phyloP scores from a whole-genome alignment of 2,888 invertebrate species.

The Phengaris arion region DNA sequence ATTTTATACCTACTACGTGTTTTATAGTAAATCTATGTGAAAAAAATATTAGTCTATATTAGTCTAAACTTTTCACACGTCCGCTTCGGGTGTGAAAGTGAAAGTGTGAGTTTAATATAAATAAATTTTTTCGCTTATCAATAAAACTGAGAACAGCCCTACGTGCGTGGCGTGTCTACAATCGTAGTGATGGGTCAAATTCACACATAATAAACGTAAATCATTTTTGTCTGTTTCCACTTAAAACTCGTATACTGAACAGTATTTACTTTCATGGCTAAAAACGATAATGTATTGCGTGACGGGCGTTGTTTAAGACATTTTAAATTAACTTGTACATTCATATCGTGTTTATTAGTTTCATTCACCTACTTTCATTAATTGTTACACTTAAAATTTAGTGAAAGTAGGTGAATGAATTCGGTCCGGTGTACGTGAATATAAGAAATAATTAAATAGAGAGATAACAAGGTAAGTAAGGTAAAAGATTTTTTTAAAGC shows the following conservation, averaged over 20 bases:
- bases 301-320: slow-evolving; percentile 17
- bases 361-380: slow-evolving; percentile 11
- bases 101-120: background rate
- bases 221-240: slow-evolving; percentile 57
- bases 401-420: no score
- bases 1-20: background rate
- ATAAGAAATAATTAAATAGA: no score
- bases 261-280: slow-evolving; percentile 32
- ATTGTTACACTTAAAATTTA: background rate
- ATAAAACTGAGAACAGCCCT: slow-evolving; percentile 11
- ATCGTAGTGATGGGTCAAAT: slow-evolving; percentile 63
- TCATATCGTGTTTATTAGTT: slow-evolving; percentile 20
- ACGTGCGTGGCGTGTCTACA: slow-evolving; percentile 62
- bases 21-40: background rate
- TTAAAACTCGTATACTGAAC: slow-evolving; percentile 49
- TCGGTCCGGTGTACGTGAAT: no score
- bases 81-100: background rate
- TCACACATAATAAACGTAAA: slow-evolving; percentile 64
- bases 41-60: background rate
- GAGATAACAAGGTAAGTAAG: no score
- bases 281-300: slow-evolving; percentile 17
- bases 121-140: slow-evolving; percentile 15
- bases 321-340: slow-evolving; percentile 34
- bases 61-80: background rate
- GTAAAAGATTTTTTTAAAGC: no score